Evolutionary conservation across 2,113 vertebrate species (phyloP).

Genomic region (Nothoprocta pentlandii): DNA sequence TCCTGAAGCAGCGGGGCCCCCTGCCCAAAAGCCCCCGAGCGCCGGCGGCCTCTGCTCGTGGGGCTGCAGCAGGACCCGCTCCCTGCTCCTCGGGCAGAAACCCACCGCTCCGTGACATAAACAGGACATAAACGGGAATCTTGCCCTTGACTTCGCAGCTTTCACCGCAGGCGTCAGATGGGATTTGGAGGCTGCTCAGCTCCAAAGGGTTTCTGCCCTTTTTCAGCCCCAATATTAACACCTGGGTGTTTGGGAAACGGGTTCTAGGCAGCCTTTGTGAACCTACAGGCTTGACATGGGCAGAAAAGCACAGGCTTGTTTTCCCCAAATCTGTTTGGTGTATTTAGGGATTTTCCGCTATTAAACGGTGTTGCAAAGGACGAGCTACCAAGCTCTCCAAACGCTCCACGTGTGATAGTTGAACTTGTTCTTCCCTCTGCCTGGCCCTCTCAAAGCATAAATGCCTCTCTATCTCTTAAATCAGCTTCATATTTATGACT

Average conservation of each 20-base stretch:
- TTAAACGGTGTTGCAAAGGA: background rate
- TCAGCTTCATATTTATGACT: background rate
- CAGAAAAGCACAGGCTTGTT: background rate
- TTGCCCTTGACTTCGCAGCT: background rate
- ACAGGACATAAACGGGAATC: background rate
- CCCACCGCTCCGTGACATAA: no score
- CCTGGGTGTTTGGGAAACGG: rapidly evolving
- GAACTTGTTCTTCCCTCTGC: background rate
- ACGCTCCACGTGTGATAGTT: background rate
- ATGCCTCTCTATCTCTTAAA: background rate
- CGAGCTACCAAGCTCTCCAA: background rate
- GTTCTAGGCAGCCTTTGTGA: background rate
- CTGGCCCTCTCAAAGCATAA: background rate
- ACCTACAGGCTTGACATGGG: background rate
- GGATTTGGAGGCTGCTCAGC: background rate
- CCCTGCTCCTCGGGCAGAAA: background rate
- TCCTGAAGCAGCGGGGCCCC: background rate
- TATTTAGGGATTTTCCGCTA: background rate
- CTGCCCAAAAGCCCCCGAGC: background rate
- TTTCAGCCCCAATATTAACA: background rate
- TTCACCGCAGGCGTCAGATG: background rate
- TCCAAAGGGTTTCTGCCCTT: background rate
- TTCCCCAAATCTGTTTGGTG: background rate
- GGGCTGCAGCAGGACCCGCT: background rate
- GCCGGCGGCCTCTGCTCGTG: background rate